A percentile compares a stretch with the other conserved stretches of the same genome.
Evolutionary conservation across 1,140 invertebrate species (phyloP).

Genomic region (Lucilia cuprina): DNA sequence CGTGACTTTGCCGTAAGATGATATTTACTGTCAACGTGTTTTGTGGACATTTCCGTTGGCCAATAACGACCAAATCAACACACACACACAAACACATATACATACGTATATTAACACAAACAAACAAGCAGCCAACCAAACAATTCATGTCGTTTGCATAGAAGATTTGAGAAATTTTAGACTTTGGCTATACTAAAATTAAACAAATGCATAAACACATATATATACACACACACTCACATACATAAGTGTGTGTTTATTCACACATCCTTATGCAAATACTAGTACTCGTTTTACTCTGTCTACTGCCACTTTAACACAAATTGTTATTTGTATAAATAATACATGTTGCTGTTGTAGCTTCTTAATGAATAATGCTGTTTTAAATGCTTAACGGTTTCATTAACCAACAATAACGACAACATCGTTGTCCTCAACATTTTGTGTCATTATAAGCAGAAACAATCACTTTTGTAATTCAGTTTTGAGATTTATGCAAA

Average conservation of each 20-base stretch:
- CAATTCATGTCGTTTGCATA: background rate
- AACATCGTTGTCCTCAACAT: background rate
- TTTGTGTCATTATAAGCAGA: background rate
- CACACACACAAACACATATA: background rate
- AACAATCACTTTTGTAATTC: background rate
- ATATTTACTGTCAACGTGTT: conserved; percentile 29
- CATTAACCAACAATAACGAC: background rate
- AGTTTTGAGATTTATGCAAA: background rate
- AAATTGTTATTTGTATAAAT: background rate
- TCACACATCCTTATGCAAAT: too few relatives aligned
- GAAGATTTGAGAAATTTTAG: background rate
- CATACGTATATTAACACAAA: background rate
- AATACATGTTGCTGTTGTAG: background rate
- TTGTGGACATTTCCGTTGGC: conserved; percentile 16
- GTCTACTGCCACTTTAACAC: background rate
- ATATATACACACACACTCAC: background rate
- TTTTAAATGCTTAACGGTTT: background rate
- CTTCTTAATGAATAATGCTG: too few relatives aligned
- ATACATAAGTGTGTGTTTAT: background rate
- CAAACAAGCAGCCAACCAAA: background rate
- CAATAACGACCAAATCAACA: background rate
- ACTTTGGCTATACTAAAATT: background rate
- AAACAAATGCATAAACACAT: background rate
- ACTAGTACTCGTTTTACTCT: too few relatives aligned
- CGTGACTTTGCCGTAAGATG: conserved; percentile 33